Conservation (phyloP, 2,888 invertebrate genomes). For the Cheilosia pagana region DNA sequence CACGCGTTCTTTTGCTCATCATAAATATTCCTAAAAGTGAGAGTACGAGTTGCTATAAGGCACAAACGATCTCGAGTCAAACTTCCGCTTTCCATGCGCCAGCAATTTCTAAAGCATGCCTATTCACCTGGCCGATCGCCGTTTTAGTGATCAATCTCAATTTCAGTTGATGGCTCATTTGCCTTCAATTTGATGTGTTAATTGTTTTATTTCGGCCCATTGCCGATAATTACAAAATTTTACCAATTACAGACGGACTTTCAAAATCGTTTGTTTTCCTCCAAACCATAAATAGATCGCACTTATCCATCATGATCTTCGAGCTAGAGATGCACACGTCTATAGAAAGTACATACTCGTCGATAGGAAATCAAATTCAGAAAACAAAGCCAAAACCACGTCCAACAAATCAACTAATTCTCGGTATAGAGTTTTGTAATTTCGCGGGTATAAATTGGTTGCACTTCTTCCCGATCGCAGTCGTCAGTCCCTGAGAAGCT, state of each 20-base stretch:
- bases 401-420: slow-evolving; percentile 51
- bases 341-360: slow-evolving; percentile 7
- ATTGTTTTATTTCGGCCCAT: slow-evolving; percentile 5
- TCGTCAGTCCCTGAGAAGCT: slow-evolving; percentile 10
- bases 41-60: background rate
- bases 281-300: background rate
- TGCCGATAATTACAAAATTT: slow-evolving; percentile 1
- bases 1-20: no score
- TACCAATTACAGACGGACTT: background rate
- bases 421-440: slow-evolving; percentile 38
- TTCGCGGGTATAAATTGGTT: slow-evolving; percentile 52
- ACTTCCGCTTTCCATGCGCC: background rate
- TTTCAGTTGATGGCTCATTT: slow-evolving; percentile 12
- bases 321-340: background rate
- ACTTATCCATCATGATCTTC: background rate
- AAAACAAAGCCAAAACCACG: slow-evolving; percentile 13
- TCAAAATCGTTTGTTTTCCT: background rate
- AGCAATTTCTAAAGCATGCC: background rate
- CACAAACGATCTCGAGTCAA: background rate
- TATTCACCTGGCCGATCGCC: background rate
- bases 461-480: slow-evolving; percentile 4
- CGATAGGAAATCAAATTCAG: background rate
- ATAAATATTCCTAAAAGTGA: background rate
- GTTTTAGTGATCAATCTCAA: slow-evolving; percentile 2
- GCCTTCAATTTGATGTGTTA: slow-evolving; percentile 10